Percentiles rank a stretch among this genome's conserved stretches.
These are phyloP conservation scores for Julus scanicus DNA, from an alignment of 2,888 invertebrate species.

Conservation along the genomic window DNA sequence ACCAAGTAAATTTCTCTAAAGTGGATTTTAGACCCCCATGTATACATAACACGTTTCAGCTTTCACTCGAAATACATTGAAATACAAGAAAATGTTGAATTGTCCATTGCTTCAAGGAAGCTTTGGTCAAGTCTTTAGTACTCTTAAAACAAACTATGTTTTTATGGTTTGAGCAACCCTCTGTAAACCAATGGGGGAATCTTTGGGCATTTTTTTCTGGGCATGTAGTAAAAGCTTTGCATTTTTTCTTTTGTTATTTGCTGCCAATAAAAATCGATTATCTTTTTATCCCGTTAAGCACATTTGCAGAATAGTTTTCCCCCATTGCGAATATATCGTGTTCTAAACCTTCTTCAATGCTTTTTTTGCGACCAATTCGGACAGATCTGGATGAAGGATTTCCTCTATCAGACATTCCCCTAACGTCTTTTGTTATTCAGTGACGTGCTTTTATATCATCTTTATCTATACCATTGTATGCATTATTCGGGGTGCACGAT, in stretches of 20 bases:
- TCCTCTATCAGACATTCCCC: background rate
- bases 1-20: background rate
- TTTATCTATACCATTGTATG: background rate
- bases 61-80: constrained; percentile 2
- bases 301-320: constrained; percentile 11
- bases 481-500: background rate
- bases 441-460: background rate
- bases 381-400: background rate
- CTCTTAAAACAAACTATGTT: background rate
- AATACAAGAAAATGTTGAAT: background rate
- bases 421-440: constrained; percentile 10
- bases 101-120: background rate
- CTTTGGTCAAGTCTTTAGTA: background rate
- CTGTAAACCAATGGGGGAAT: background rate
- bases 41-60: background rate
- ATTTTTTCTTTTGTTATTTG: constrained; percentile 13
- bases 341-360: background rate
- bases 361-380: background rate
- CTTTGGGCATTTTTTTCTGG: background rate
- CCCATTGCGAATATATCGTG: background rate
- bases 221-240: background rate
- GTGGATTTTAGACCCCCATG: constrained; percentile 9
- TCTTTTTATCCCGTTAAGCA: constrained; percentile 29
- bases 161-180: background rate
- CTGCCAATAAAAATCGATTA: constrained; percentile 27